phyloP scores from a whole-genome alignment of 2,113 vertebrate species.

The Eclectus roratus region DNA sequence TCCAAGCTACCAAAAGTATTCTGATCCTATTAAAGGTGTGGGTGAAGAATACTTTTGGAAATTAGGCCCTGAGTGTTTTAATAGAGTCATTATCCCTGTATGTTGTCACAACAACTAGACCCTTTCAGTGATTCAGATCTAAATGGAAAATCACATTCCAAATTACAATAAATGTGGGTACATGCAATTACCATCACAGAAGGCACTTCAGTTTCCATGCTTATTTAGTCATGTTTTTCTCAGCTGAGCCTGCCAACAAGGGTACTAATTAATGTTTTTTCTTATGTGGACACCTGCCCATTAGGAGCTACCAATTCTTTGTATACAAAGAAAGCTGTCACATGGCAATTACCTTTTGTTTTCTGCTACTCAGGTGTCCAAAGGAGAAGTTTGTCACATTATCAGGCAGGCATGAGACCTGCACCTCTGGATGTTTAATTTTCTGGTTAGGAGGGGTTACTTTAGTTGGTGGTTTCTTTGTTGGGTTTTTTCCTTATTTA shows the following conservation, averaged over 20 bases:
- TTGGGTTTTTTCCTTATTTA: background rate
- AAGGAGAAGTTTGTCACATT: background rate
- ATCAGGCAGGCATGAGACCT: background rate
- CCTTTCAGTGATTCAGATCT: background rate
- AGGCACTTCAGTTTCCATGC: background rate
- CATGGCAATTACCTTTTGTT: conserved; percentile 33
- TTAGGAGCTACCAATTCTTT: conserved; percentile 5
- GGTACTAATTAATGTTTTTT: conserved; percentile 54
- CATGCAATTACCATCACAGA: conserved; percentile 31
- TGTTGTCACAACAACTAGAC: conserved; percentile 12
- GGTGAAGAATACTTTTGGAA: conserved; percentile 6
- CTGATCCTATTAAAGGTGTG: background rate
- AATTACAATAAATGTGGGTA: conserved; percentile 16
- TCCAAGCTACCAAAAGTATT: background rate
- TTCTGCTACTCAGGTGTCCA: background rate
- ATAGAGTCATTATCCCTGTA: conserved; percentile 33
- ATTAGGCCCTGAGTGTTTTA: background rate
- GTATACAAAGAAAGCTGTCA: background rate
- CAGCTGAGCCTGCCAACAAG: conserved; percentile 36
- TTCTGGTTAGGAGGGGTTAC: background rate
- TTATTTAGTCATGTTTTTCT: conserved; percentile 39
- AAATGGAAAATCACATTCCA: conserved; percentile 44
- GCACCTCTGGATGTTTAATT: background rate
- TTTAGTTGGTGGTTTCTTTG: background rate
- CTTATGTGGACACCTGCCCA: conserved; percentile 53